Base-by-base conservation (phyloP, 2,113 vertebrate species). In the Formicarius rufipectus region DNA sequence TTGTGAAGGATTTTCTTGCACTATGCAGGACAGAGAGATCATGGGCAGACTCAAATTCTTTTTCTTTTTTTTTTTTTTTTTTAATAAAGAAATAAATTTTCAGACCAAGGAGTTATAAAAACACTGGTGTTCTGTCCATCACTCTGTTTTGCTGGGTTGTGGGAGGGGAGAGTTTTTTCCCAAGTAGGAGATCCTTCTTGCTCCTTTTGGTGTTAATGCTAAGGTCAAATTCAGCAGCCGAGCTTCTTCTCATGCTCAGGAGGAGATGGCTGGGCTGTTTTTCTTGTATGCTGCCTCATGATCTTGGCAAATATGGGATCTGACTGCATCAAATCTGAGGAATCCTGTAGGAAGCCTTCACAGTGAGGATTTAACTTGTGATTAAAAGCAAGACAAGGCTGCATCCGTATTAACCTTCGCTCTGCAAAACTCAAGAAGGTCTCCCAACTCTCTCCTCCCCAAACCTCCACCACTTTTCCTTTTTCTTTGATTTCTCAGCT, bases 401-500 rank as follows among this genome's bases (percentile, higher is more conserved):
- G 83, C 56, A 73, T 95, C 78, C 30, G 10, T 96, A 84, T 94
- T 89, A 95, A 81, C 80, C 49, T 89, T 68, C 72, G 77, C 71
- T 82, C 76, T 15, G 27, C 52, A 95, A 81, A 89, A 74, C 2
- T 18, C 59, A 77, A 63, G 84, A 82, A 94, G 63, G 47, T 89
- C 59, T 95, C 76, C 68, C 64, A 96, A 45, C 27, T 67, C 56
- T 81, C 89, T 93, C 73, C 50, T 90, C 72, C 50, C 87, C 79
- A 93, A 96, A 89, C 96, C 90, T 94, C 85, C 62, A 59, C 66
- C 69, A 71, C 89, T 52, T 97, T 84, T 74, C 94, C 94, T 96
- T 95, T 97, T 98, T 97, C 97, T 97, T 97, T 98, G 96, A 97
- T 98, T 98, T 89, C 97, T 96, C 95, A 78, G 97, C 98, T 98